These are phyloP conservation scores for Lytechinus pictus DNA, from an alignment of 35 echinoderm and acorn worm genomes.

Conservation along the genomic window DNA sequence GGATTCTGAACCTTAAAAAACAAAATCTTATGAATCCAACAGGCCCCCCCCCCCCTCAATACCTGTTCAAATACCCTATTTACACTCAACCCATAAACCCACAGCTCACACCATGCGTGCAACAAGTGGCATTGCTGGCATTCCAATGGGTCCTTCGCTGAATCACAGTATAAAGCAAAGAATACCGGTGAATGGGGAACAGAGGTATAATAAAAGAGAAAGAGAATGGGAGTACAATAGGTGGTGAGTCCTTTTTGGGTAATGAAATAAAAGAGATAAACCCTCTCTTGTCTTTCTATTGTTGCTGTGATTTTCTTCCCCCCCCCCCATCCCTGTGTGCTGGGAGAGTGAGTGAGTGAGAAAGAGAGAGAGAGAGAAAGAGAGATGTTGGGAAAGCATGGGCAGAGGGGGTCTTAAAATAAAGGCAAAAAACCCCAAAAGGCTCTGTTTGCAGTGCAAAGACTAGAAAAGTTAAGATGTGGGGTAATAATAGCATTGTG, in stretches of 20 bases:
- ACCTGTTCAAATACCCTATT: not conserved
- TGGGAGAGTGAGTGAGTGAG: not conserved
- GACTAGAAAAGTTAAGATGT: conserved; percentile 1
- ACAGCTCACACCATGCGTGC: not conserved
- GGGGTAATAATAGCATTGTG: not conserved
- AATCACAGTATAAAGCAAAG: not conserved
- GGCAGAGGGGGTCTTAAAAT: too few relatives aligned
- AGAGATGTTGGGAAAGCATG: too few relatives aligned
- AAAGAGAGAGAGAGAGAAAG: too few relatives aligned
- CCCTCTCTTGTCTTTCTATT: not conserved
- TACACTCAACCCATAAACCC: not conserved
- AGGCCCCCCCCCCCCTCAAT: not conserved
- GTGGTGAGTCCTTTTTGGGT: not conserved
- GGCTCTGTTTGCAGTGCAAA: not conserved
- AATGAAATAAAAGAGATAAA: not conserved
- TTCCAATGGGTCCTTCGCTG: not conserved
- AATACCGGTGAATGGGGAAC: not conserved
- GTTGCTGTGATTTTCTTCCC: not conserved
- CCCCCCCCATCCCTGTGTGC: not conserved
- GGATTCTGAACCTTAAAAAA: not conserved
- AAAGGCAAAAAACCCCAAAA: too few relatives aligned
- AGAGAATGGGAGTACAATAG: not conserved
- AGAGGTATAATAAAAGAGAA: not conserved
- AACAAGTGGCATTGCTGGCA: not conserved
- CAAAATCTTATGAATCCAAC: not conserved